Base-by-base conservation (phyloP, 2,888 invertebrate species). In the Drosophila algonquin region DNA sequence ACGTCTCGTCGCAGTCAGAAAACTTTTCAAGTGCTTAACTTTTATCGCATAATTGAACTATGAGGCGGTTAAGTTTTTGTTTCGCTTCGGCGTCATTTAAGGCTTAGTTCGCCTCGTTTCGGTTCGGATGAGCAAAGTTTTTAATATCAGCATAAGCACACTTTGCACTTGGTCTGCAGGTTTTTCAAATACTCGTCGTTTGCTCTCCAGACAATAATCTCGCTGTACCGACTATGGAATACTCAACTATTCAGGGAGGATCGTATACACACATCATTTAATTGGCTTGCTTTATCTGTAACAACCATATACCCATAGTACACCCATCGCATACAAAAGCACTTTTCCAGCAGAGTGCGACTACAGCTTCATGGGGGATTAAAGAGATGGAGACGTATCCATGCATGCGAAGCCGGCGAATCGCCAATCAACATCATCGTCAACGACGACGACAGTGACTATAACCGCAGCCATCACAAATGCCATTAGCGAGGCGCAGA, bases 391-490 rank as follows among this genome's bases (percentile, higher is more conserved):
- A 44, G 47, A 54, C 48, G 50, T 68, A 72, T 67, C 48, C 77
- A 72, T 82, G 82, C 79, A 84, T 75, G 77, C 60, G 30, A 30
- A 2, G 65, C 54, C 80, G 70, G 70, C 80, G 83, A 82, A 78
- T 82, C 88, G 82, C 86, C 83, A 83, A 83, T 87, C 88, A 87
- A 77, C 89, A 78, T 84, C 87, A 80, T 84, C 87, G 79, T 79
- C 89, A 80, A 78, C 69, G 54, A 58, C 53, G 65, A 58, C 50
- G 65, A 45, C 74, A 64, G 65, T 57, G 69, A 67, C 79, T 73
- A 82, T 85, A 89, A 85, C 86, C 88, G 76, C 89, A 87, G 75
- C 83, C 82, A 85, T 89, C 89, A 75, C 73, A 79, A 80, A 77
- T 79, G 86, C 88, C 88, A 87, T 87, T 89, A 87, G 77, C 75